A percentile compares a stretch with the other conserved stretches of the same genome.
phyloP scores from a whole-genome alignment of 2,113 vertebrate species.

The Buteo buteo region DNA sequence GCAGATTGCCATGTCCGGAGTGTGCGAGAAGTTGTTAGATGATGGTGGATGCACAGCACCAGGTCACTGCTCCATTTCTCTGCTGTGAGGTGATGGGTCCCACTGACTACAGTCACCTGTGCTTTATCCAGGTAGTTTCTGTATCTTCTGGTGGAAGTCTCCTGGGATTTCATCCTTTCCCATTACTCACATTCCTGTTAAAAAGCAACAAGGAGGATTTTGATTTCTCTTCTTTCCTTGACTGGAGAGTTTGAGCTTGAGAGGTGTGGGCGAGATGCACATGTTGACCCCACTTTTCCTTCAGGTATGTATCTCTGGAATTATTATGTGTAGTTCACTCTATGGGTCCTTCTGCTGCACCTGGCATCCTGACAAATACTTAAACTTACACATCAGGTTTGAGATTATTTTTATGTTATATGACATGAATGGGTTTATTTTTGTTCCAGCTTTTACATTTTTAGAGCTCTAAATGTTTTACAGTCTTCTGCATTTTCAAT shows the following conservation, averaged over 20 bases:
- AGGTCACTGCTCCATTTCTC: neutral
- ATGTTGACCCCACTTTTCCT: neutral
- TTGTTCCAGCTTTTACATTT: neutral
- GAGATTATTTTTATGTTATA: neutral
- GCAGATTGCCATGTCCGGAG: rapidly evolving
- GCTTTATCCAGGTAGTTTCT: neutral
- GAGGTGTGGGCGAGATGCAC: neutral
- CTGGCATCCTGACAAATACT: neutral
- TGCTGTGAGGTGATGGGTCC: neutral
- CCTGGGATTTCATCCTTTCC: neutral
- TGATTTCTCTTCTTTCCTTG: neutral
- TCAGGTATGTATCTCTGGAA: neutral
- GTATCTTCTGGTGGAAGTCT: neutral
- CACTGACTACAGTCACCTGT: neutral
- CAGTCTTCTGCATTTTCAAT: neutral
- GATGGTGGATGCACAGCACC: neutral
- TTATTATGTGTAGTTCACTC: neutral
- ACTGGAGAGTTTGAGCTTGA: neutral
- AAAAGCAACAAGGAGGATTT: neutral
- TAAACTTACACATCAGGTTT: neutral
- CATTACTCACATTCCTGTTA: neutral
- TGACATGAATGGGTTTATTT: constrained; percentile 2
- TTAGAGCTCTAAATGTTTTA: neutral
- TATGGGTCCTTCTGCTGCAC: neutral
- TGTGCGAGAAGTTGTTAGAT: neutral